A percentile compares a stretch with the other conserved stretches of the same genome.
These are phyloP conservation scores for Ceyx cyanopectus DNA, from an alignment of 2,113 vertebrate genomes.

Conservation along the genomic window DNA sequence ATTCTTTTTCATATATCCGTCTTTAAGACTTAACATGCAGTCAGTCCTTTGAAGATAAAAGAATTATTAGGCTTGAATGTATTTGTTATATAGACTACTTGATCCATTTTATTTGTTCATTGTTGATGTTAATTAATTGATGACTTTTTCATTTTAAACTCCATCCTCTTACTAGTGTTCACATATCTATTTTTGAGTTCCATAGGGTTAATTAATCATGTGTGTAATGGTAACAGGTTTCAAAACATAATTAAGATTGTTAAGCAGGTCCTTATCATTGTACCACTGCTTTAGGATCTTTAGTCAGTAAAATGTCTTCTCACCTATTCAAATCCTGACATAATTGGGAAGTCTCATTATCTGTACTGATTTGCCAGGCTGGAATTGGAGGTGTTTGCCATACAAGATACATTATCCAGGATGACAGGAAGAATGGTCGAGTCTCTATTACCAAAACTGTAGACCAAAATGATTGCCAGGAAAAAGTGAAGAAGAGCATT, in stretches of 20 bases:
- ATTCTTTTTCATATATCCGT: background rate
- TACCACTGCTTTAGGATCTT: background rate
- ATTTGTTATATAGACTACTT: background rate
- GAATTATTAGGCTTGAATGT: background rate
- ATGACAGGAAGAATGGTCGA: conserved; percentile 73
- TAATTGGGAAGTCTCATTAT: background rate
- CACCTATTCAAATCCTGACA: background rate
- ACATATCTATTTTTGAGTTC: background rate
- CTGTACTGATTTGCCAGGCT: conserved; percentile 62
- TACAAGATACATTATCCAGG: conserved; percentile 81
- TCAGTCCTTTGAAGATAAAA: background rate
- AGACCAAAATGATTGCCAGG: conserved; percentile 83
- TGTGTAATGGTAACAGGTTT: background rate
- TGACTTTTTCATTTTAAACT: background rate
- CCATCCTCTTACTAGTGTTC: background rate
- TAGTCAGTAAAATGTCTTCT: background rate
- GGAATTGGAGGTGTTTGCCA: conserved; percentile 87
- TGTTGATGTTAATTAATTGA: background rate
- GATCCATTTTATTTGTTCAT: background rate
- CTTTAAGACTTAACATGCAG: background rate
- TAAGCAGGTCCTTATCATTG: background rate
- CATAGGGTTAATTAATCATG: background rate
- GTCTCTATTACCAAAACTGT: conserved; percentile 79
- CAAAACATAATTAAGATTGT: background rate
- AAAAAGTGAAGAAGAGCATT: conserved; percentile 75